Base-by-base conservation (phyloP, 2,113 vertebrate genomes). In the Catagonus wagneri region DNA sequence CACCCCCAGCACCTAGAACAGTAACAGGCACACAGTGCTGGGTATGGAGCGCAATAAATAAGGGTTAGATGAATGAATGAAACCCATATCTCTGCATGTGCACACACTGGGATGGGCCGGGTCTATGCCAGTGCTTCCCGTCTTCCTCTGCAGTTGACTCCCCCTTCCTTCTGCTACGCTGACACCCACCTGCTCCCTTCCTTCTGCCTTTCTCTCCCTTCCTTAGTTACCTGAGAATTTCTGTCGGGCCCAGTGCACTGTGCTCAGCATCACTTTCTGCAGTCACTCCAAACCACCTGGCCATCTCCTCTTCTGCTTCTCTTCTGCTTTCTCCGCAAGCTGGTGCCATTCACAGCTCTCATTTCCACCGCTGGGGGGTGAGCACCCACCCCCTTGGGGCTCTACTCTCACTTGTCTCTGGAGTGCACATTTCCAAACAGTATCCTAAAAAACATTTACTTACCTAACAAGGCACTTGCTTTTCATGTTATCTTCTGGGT, bases 231-330 rank as follows among this genome's bases (percentile, higher is more conserved):
- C 52, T 3, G 7, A 81, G 20, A 65, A 50, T 19, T 44, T 15
- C 36, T 3, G 25, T 3, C 6, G 54, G 32, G 36, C 8, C 2
- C 14, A 32, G 23, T 2, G 7, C 20, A 69, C 4, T 11, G 2
- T 29, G 61, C 65, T 74, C 32, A 84, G 29, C 54, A 54, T 12
- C 23, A 36, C 74, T 27, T 23, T 56, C 65, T 66, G 11, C n/a
- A 39, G 50, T 25, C 65, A 50, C 22, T 74, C 34, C n/a, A 83
- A 50, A 83, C 34, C 25, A 29, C n/a, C 83, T 54, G 44, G n/a
- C 11, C 1, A 2, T 54, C 20, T 58, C n/a, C 50, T 56, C 10
- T 36, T 72, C 32, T 4, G 81, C 56, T 52, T 52, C 36, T 79
- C 29, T 7, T 71, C 56, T 7, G 61, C 23, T 56, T 66, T 84